These are phyloP conservation scores for Pseudachorutes palmiensis DNA, from an alignment of 1,140 invertebrate genomes.

Conservation along the genomic window DNA sequence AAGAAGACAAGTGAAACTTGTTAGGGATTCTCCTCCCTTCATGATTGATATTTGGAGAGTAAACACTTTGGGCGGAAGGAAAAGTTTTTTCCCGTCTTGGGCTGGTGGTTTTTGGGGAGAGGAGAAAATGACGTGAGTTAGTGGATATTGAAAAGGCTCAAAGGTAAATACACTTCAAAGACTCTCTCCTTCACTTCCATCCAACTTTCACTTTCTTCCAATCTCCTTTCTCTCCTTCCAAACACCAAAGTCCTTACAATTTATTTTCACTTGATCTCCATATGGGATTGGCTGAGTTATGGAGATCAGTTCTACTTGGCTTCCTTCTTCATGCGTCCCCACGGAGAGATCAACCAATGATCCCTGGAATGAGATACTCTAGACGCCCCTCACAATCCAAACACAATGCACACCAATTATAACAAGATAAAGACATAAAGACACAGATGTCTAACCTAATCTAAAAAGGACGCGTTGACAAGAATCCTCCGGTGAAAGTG, in stretches of 20 bases:
- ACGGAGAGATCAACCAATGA: too few species aligned
- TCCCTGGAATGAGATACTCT: too few species aligned
- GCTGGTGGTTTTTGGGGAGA: background rate
- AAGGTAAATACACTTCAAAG: conserved; percentile 10
- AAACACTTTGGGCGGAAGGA: conserved; percentile 21
- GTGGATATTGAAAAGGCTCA: conserved; percentile 11
- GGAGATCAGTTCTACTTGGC: background rate
- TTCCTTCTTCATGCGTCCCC: too few species aligned
- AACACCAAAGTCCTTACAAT: too few species aligned
- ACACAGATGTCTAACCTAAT: too few species aligned
- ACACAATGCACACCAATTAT: too few species aligned
- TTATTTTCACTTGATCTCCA: background rate
- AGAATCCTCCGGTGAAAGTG: too few species aligned
- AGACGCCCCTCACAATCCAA: too few species aligned
- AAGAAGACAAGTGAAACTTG: conserved; percentile 20
- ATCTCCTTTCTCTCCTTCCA: background rate
- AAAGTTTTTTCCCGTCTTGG: background rate
- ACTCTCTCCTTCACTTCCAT: background rate
- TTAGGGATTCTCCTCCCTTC: conserved; percentile 19
- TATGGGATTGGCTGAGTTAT: background rate
- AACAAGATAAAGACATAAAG: too few species aligned
- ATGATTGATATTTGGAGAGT: conserved; percentile 33
- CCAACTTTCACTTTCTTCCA: background rate
- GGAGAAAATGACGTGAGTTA: background rate
- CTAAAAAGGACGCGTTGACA: too few species aligned